phyloP scores from a whole-genome alignment of 2,113 vertebrate species.

The Dasyornis broadbenti region DNA sequence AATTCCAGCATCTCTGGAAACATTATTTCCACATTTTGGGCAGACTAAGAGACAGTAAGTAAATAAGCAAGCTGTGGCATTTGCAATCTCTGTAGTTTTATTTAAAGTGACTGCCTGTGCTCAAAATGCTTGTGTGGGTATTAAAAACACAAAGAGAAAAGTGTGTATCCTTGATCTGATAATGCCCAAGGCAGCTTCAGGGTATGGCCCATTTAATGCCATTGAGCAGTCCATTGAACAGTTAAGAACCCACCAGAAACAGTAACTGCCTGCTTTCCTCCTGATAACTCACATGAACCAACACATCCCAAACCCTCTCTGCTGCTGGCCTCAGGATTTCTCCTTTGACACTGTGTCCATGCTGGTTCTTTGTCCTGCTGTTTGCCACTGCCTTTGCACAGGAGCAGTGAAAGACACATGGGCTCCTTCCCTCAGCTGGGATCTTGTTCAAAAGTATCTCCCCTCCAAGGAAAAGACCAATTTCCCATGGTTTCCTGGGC shows the following conservation, averaged over 20 bases:
- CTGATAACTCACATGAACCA: not conserved
- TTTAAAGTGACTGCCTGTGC: slow-evolving; percentile 44
- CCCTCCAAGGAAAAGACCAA: not conserved
- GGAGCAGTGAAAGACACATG: rapidly evolving
- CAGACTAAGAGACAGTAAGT: slow-evolving; percentile 48
- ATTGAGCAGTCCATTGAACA: slow-evolving; percentile 41
- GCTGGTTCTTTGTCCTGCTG: not conserved
- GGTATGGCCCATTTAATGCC: slow-evolving; percentile 47
- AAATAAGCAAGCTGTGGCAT: slow-evolving; percentile 56
- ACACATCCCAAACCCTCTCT: not conserved
- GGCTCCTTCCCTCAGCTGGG: not conserved
- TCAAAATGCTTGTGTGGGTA: not conserved
- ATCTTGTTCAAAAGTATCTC: not conserved
- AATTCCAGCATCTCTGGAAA: slow-evolving; percentile 58
- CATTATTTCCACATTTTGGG: slow-evolving; percentile 57
- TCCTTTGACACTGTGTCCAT: not conserved
- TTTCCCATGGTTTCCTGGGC: not conserved
- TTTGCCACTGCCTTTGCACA: rapidly evolving
- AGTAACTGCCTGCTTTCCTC: not conserved
- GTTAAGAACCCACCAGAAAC: slow-evolving; percentile 40
- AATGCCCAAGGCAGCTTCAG: slow-evolving; percentile 38
- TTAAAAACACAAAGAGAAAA: not conserved
- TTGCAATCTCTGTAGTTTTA: slow-evolving; percentile 40
- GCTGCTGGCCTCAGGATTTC: not conserved
- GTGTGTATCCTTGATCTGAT: not conserved